These are phyloP conservation scores for Rhea pennata DNA, from an alignment of 2,113 vertebrate species.

Conservation along the genomic window DNA sequence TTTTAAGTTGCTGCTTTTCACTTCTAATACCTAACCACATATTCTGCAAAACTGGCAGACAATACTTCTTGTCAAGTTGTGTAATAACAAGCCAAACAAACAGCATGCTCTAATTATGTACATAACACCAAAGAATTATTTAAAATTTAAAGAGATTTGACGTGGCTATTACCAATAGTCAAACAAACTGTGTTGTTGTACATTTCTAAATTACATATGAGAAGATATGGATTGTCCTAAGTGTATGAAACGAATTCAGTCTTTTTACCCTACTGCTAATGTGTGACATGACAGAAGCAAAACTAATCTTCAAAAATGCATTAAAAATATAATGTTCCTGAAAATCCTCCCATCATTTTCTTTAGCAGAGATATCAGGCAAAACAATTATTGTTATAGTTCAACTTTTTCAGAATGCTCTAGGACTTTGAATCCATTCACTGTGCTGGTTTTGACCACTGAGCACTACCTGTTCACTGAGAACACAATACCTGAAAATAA, in stretches of 20 bases:
- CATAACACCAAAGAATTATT: background rate
- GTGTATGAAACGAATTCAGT: background rate
- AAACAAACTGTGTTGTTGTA: background rate
- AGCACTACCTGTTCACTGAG: background rate
- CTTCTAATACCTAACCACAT: background rate
- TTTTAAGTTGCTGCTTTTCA: background rate
- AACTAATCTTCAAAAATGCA: background rate
- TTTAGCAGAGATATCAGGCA: background rate
- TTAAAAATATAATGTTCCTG: background rate
- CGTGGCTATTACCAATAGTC: background rate
- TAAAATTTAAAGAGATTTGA: background rate
- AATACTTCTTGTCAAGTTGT: background rate
- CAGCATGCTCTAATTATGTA: background rate
- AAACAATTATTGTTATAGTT: background rate
- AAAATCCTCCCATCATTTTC: background rate
- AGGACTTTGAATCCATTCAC: background rate
- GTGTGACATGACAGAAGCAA: background rate
- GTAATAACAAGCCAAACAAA: background rate
- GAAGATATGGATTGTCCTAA: background rate
- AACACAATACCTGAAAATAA: background rate
- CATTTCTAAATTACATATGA: background rate
- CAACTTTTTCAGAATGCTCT: background rate
- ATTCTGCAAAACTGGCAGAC: background rate
- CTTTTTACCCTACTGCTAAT: background rate
- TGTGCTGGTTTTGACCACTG: background rate